Evolutionary conservation across 2,113 vertebrate species (phyloP), one percentile per base, ranked within the genome.

Genomic region (Daboia siamensis): DNA sequence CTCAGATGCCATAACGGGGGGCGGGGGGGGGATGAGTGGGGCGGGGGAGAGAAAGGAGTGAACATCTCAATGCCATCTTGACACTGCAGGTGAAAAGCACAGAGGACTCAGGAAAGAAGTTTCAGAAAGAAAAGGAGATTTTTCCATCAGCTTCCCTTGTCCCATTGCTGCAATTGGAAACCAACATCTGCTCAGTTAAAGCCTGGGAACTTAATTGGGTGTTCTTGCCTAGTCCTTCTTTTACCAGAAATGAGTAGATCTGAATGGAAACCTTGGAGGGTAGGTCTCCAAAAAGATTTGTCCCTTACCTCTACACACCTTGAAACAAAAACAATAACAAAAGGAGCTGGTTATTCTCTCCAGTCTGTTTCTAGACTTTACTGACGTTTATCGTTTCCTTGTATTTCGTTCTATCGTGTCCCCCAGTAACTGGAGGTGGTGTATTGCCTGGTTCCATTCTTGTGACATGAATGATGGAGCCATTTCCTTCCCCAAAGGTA

Each of bases 21-120:
- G n/a, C n/a, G n/a, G 23, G 92, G 93, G 15, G 39, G n/a, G 91
- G 15, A 90, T 39, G 39, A 39, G 39, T 39, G 39, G 33, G 88
- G 39, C 39, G 39, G 23, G 92, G 93, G 55, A 85, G 26, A 69
- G 48, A 74, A 86, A 95, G 86, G 6, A 3, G 93, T 7, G 54
- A 39, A 55, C 46, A 46, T 69, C 92, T 94, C 92, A 1, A 85
- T 13, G 85, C 89, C 39, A 93, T 87, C 56, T 94, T 89, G 4
- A 96, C 96, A 93, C 94, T 96, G 93, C 64, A 6, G 2, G 0
- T 93, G 93, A 96, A 93, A 94, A 94, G 95, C 84, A 90, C 3
- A 0, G 87, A 87, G 21, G 93, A 80, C 85, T 91, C 0, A 89
- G 93, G 59, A 92, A 94, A 93, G 61, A 1, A 69, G 90, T 91